Conservation (phyloP, 2,797 vertebrate species). For the Xiphophorus birchmanni region DNA sequence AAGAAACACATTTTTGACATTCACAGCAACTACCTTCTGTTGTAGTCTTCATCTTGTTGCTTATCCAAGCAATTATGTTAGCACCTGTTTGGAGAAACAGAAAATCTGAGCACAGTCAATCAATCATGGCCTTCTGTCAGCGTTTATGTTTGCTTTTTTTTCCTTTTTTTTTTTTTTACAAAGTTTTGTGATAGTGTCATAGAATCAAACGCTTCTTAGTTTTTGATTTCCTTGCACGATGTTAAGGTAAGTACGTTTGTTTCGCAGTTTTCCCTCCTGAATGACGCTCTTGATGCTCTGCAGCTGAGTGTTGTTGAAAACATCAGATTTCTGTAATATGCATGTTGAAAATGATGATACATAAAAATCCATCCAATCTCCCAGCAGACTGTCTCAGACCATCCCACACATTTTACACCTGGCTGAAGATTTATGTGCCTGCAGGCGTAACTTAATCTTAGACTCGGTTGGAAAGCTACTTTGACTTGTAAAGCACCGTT, state of each 20-base stretch:
- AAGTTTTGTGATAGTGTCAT: not conserved
- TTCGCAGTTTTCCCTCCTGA: not conserved
- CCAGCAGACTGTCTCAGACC: not conserved
- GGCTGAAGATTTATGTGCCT: not conserved
- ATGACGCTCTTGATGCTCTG: not conserved
- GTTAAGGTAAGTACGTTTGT: not conserved
- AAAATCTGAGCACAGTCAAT: not conserved
- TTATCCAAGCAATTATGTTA: slow-evolving; percentile 88
- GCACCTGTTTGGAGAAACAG: slow-evolving; percentile 78
- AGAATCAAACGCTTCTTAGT: not conserved
- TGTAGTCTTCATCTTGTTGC: slow-evolving; percentile 82
- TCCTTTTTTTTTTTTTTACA: not conserved
- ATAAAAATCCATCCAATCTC: not conserved
- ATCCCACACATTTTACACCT: not conserved
- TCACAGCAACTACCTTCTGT: slow-evolving; percentile 80
- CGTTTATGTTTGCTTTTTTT: not conserved
- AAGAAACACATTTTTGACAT: not conserved
- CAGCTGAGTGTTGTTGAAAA: not conserved
- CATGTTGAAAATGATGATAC: no score
- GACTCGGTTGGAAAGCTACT: not conserved
- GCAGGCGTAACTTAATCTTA: slow-evolving; percentile 8
- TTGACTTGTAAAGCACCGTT: slow-evolving; percentile 18
- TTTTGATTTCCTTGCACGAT: not conserved
- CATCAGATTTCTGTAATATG: not conserved
- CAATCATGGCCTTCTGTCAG: not conserved